These are phyloP conservation scores for Ochropleura leucogaster DNA, from an alignment of 2,888 invertebrate genomes.

Conservation along the genomic window DNA sequence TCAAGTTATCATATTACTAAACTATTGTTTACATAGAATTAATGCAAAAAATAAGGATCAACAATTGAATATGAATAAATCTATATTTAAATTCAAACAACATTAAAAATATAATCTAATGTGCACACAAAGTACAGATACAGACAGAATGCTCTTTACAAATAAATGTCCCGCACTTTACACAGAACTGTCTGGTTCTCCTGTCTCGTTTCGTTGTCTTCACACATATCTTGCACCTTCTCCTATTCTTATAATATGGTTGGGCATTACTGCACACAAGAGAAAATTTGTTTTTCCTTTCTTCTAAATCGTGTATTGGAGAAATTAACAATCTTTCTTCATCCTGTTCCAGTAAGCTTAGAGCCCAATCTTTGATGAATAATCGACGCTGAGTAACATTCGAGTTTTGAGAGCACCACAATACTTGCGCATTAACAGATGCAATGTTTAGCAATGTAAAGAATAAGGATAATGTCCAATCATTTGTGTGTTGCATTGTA, in stretches of 20 bases:
- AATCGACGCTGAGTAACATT: slow-evolving; percentile 75
- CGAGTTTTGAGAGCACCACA: slow-evolving; percentile 80
- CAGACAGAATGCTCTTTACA: slow-evolving; percentile 83
- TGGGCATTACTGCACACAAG: slow-evolving; percentile 25
- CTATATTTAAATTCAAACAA: slow-evolving; percentile 26
- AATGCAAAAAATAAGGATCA: slow-evolving; percentile 16
- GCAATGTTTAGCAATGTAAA: slow-evolving; percentile 86
- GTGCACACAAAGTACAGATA: slow-evolving; percentile 79
- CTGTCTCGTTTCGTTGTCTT: slow-evolving; percentile 79
- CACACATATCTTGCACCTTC: slow-evolving; percentile 79
- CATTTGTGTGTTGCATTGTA: slow-evolving; percentile 84
- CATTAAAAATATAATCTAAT: slow-evolving; percentile 34
- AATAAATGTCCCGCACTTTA: slow-evolving; percentile 80
- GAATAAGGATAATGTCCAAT: slow-evolving; percentile 85
- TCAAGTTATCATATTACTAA: slow-evolving; percentile 2
- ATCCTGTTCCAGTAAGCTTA: slow-evolving; percentile 75
- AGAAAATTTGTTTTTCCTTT: slow-evolving; percentile 60
- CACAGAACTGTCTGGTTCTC: slow-evolving; percentile 80
- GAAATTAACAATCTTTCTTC: slow-evolving; percentile 63
- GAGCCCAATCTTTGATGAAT: slow-evolving; percentile 82
- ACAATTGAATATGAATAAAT: slow-evolving; percentile 25
- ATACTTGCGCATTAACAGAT: slow-evolving; percentile 84
- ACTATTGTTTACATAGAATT: slow-evolving; percentile 4
- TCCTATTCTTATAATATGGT: slow-evolving; percentile 72
- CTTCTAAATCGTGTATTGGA: slow-evolving; percentile 54